phyloP scores from a whole-genome alignment of 2,797 vertebrate species.

The Rhinatrema bivittatum region DNA sequence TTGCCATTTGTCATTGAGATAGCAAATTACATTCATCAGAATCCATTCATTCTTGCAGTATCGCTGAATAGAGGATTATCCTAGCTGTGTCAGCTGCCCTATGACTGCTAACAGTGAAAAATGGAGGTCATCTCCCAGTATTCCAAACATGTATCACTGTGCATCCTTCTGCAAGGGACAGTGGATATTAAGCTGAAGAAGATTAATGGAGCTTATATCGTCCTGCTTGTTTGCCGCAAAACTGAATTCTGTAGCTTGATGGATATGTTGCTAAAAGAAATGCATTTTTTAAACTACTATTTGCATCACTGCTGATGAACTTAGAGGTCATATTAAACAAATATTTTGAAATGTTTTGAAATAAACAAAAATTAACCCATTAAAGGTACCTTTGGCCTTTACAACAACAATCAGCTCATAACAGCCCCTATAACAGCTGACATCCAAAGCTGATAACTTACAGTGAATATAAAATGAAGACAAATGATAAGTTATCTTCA shows the following conservation, averaged over 20 bases:
- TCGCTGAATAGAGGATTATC: constrained; percentile 56
- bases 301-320: constrained; percentile 39
- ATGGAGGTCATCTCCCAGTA: constrained; percentile 48
- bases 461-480: too few relatives aligned
- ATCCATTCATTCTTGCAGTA: constrained; percentile 42
- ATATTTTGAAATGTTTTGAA: constrained; percentile 29
- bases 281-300: constrained; percentile 50
- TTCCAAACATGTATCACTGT: constrained; percentile 37
- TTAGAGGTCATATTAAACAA: constrained; percentile 43
- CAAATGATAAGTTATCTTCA: too few relatives aligned
- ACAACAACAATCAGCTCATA: constrained; percentile 36
- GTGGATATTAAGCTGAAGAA: constrained; percentile 46
- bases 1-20: constrained; percentile 49
- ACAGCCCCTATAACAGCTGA: constrained; percentile 14
- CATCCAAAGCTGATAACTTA: not conserved
- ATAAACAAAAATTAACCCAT: constrained; percentile 28
- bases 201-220: constrained; percentile 53
- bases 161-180: constrained; percentile 37
- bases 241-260: constrained; percentile 49
- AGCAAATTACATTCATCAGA: constrained; percentile 55
- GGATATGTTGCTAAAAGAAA: constrained; percentile 54
- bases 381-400: constrained; percentile 30
- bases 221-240: constrained; percentile 46
- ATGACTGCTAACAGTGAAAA: constrained; percentile 49
- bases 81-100: constrained; percentile 53